Evolutionary conservation across 2,888 invertebrate species (phyloP), one percentile per base, ranked within the genome.

Genomic region (Scaptomyza caliginosa): DNA sequence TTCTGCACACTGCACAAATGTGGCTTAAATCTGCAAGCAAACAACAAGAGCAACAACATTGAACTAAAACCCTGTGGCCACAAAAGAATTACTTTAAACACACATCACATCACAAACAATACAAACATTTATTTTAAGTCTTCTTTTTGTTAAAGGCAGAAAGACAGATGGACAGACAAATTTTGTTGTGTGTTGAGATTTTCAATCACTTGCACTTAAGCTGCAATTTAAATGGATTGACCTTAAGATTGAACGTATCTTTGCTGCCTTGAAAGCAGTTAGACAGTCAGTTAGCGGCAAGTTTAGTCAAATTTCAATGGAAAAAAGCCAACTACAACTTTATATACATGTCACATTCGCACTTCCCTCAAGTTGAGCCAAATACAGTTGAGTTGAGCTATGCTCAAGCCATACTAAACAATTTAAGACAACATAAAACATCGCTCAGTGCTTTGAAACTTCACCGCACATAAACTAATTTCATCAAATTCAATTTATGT

Each of bases 401-500:
- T n/a, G n/a, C n/a, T n/a, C n/a, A n/a, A n/a, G n/a, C n/a, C 30
- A 30, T 17, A 38, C 13, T 46, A 54, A 74, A 74, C 59, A 74
- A 60, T 65, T 65, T 57, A 54, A 74, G 74, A 57, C 50, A 39
- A 54, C 64, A 65, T 64, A 56, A 55, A 75, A 67, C 55, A 62
- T 49, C 55, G 58, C 51, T 49, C 39, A 45, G 51, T 34, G 38
- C 30, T 57, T 46, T 49, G 34, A 76, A 59, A 60, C 60, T 66
- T 43, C 60, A 51, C 38, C 46, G 56, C 76, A 75, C 67, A 60
- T 55, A 76, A 66, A 69, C 66, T 77, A 86, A 83, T 82, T 72
- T 80, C 69, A 83, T 86, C 69, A 86, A 72, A 82, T 77, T 86
- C 64, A 83, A 82, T 86, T 76, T 73, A 65, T 63, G 62, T 68